Evolutionary conservation across 2,888 invertebrate species (phyloP).

Genomic region (Euzophera pinguis): DNA sequence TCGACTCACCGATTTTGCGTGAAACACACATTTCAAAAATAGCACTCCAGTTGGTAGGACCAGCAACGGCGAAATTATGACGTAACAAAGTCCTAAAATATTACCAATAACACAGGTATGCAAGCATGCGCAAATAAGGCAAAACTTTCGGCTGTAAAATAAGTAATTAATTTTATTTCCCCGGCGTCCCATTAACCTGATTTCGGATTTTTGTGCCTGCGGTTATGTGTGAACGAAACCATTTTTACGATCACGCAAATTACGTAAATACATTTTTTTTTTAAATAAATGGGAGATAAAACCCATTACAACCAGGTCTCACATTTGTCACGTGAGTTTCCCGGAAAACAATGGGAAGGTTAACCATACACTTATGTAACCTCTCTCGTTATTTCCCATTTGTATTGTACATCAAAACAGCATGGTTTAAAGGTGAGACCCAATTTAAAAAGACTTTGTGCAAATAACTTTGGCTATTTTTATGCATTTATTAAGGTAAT

Average conservation of each 20-base stretch:
- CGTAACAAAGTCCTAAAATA: not conserved
- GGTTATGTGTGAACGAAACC: conserved; percentile 3
- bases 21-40: too few species aligned
- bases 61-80: not conserved
- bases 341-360: conserved; percentile 3
- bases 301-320: conserved; percentile 1
- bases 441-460: too few species aligned
- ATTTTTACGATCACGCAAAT: conserved; percentile 7
- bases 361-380: too few species aligned
- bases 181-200: conserved; percentile 13
- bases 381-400: too few species aligned
- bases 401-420: too few species aligned
- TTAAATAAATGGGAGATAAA: not conserved
- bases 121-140: not conserved
- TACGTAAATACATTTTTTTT: conserved; percentile 3
- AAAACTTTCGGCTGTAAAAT: conserved; percentile 8
- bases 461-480: too few species aligned
- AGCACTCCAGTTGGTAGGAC: too few species aligned
- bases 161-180: conserved; percentile 15
- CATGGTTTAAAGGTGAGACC: too few species aligned
- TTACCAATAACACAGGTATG: not conserved
- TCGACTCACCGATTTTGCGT: too few species aligned
- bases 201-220: not conserved
- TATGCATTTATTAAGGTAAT: too few species aligned
- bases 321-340: conserved; percentile 12